Evolutionary conservation across 2,797 vertebrate genomes (phyloP).

Genomic region (Rhinella marina): DNA sequence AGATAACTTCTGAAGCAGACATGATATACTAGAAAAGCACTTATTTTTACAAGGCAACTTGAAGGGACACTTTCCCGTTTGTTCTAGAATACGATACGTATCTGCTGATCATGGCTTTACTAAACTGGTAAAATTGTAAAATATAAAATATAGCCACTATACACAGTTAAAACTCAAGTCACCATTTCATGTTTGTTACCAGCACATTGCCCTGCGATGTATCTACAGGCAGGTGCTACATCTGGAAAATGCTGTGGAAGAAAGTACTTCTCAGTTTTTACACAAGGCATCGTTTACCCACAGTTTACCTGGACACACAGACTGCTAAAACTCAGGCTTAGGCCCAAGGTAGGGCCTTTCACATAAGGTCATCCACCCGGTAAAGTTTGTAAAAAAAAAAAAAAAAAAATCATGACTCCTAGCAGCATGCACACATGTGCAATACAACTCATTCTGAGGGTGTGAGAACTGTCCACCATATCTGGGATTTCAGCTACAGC

Average conservation of each 20-base stretch:
- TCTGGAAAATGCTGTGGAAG: not conserved
- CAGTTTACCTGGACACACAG: not conserved
- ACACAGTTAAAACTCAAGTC: conserved; percentile 72
- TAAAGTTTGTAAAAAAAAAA: conserved; percentile 6
- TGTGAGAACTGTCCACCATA: conserved; percentile 60
- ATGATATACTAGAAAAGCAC: conserved; percentile 74
- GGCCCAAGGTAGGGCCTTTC: not conserved
- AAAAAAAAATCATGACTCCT: conserved; percentile 43
- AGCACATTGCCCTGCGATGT: not conserved
- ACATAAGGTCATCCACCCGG: not conserved
- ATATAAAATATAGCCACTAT: conserved; percentile 64
- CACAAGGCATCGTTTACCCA: conserved; percentile 18
- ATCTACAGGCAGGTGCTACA: not conserved
- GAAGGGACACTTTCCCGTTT: conserved; percentile 78
- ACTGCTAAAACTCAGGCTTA: not conserved
- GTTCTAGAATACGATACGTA: conserved; percentile 75
- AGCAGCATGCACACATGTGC: conserved; percentile 59
- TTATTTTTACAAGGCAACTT: conserved; percentile 84
- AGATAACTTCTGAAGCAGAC: conserved; percentile 78
- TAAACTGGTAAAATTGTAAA: conserved; percentile 74
- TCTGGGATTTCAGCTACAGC: conserved; percentile 77
- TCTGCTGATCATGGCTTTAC: conserved; percentile 82
- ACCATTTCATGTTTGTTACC: conserved; percentile 65
- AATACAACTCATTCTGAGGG: conserved; percentile 39
- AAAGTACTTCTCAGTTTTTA: no score